Evolutionary conservation across 2,888 invertebrate genomes (phyloP).

Genomic region (Sesia bembeciformis): DNA sequence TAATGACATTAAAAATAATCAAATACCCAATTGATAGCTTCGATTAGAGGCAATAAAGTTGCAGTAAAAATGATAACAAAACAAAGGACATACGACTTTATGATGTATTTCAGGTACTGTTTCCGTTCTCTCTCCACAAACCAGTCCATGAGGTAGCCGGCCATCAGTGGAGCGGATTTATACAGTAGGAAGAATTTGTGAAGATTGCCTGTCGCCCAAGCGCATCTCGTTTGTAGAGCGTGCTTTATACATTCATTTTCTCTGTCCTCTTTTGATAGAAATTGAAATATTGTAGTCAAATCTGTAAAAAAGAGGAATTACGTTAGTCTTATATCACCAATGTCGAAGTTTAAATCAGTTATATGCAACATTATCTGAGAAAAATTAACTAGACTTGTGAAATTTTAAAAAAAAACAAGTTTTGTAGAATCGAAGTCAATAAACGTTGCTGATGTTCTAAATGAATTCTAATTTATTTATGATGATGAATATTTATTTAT

Average conservation of each 20-base stretch:
- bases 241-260: constrained; percentile 87
- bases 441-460: too few relatives aligned
- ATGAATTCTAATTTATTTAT: too few relatives aligned
- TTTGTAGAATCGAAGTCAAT: too few relatives aligned
- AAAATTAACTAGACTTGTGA: too few relatives aligned
- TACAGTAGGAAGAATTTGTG: constrained; percentile 95
- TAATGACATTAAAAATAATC: too few relatives aligned
- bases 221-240: constrained; percentile 90
- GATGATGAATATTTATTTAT: too few relatives aligned
- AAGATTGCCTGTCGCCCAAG: constrained; percentile 95
- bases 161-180: constrained; percentile 92
- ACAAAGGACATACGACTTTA: constrained; percentile 93
- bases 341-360: too few relatives aligned
- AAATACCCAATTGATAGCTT: too few relatives aligned
- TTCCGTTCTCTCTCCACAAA: constrained; percentile 97
- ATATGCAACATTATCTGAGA: too few relatives aligned
- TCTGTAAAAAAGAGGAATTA: constrained; percentile 74
- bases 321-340: too few relatives aligned
- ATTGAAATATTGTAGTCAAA: constrained; percentile 91
- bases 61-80: background rate
- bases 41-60: too few relatives aligned
- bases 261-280: constrained; percentile 84
- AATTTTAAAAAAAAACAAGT: too few relatives aligned
- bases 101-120: constrained; percentile 90
- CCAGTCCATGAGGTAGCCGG: constrained; percentile 97